A percentile compares a stretch with the other conserved stretches of the same genome.
Conservation (phyloP, 1,140 invertebrate species). For the Papilio dardanus region DNA sequence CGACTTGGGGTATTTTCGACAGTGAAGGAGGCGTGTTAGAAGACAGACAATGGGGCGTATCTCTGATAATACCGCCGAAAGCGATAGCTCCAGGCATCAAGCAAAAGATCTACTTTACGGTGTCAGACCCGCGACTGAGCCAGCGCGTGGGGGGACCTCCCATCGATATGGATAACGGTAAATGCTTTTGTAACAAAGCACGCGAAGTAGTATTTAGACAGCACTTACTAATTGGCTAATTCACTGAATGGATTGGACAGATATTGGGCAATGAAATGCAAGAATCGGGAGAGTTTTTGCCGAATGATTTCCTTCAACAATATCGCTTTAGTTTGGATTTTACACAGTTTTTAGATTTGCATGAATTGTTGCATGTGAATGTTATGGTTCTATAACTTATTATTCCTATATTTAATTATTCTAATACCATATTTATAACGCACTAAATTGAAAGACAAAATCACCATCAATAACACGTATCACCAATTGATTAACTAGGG, state of each 20-base stretch:
- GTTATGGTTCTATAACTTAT: background rate
- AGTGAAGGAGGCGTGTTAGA: constrained; percentile 91
- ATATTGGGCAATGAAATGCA: constrained; percentile 45
- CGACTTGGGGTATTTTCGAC: constrained; percentile 89
- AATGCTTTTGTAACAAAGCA: constrained; percentile 77
- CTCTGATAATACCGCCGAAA: constrained; percentile 92
- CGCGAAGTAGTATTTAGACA: constrained; percentile 73
- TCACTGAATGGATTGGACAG: constrained; percentile 61
- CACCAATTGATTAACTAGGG: background rate
- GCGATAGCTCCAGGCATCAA: constrained; percentile 90
- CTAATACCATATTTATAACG: background rate
- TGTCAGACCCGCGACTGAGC: constrained; percentile 88
- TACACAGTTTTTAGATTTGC: constrained; percentile 37
- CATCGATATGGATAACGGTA: constrained; percentile 94
- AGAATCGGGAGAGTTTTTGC: constrained; percentile 42
- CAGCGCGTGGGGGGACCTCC: constrained; percentile 89
- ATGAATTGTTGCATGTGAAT: constrained; percentile 34
- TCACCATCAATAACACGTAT: constrained; percentile 10
- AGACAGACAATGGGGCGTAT: constrained; percentile 94
- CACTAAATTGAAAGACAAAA: background rate
- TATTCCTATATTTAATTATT: background rate
- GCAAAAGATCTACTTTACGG: constrained; percentile 98
- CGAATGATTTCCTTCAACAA: constrained; percentile 40
- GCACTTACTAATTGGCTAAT: constrained; percentile 79
- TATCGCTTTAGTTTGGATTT: constrained; percentile 44